A percentile compares a stretch with the other conserved stretches of the same genome.
Evolutionary conservation across 2,888 invertebrate genomes (phyloP).

Genomic region (Yponomeuta malinellus): DNA sequence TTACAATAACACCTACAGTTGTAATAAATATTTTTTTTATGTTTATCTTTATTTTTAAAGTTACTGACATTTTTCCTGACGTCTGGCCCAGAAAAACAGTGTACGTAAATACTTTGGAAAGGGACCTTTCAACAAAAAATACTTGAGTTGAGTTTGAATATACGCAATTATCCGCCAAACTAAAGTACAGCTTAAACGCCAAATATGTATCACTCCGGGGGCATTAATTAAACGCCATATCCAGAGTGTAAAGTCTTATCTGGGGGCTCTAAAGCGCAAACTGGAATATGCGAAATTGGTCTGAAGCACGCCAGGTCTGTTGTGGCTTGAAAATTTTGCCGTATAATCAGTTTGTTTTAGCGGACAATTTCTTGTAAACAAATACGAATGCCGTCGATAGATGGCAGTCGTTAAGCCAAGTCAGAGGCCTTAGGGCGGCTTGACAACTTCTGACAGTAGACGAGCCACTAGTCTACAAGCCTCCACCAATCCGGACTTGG

Average conservation of each 20-base stretch:
- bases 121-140: neutral
- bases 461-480: too few species aligned
- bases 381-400: too few species aligned
- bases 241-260: neutral
- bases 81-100: too few species aligned
- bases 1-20: too few species aligned
- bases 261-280: neutral
- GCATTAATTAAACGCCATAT: constrained; percentile 1
- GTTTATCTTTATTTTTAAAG: too few species aligned
- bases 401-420: too few species aligned
- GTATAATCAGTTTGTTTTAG: neutral
- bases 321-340: neutral
- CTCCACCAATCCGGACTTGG: too few species aligned
- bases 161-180: neutral
- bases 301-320: neutral
- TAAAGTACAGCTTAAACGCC: neutral
- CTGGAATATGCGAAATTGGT: neutral
- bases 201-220: neutral
- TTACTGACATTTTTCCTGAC: too few species aligned
- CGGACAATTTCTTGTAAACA: neutral
- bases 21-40: too few species aligned
- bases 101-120: too few species aligned
- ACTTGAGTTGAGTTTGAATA: neutral
- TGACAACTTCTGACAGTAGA: too few species aligned
- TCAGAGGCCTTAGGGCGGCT: too few species aligned